Evolutionary conservation across 2,797 vertebrate genomes (phyloP), one percentile per base, ranked within the genome.

Genomic region (Danio jaintianensis): DNA sequence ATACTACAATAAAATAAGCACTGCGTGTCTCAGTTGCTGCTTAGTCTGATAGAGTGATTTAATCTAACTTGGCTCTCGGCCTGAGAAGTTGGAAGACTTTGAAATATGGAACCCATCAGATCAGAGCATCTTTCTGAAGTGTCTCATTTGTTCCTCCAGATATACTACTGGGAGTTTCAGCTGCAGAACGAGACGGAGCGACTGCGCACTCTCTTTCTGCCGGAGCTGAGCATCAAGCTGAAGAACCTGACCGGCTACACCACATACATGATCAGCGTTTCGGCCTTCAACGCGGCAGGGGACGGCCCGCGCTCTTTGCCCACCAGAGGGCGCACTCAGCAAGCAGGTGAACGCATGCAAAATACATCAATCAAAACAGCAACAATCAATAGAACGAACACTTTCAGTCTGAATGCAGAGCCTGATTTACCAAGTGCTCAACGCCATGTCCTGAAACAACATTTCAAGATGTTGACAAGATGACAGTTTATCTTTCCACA

Each of bases 191-290:
- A 95, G 90, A 98, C 96, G 0, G 89, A 93, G 52, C 91, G 94
- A 42, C 91, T 98, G 86, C 96, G 95, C 63, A 98, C 96, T 0
- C 94, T 99, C 0, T 98, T 99, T 91, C 89, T 98, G 88, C 97
- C 97, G 0, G 97, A 99, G 91, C 94, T 90, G 0, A 92, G 94
- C 0, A 96, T 96, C 82, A 99, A 97, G 88, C 93, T 99, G 56
- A 98, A 98, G 89, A 99, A 98, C 88, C 93, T 99, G 85, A 98
- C 96, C 0, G 96, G 97, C 55, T 99, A 97, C 89, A 99, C 97
- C 13, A 93, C 95, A 2, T 99, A 98, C 92, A 92, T 97, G 94
- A 94, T 99, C 90, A 97, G 95, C 4, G 92, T 98, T 63, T 94
- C 95, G 0, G 96, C 97, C 81, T 99, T 99, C 91, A 99, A 99